Base-by-base conservation (phyloP, 2,888 invertebrate genomes). In the Nasonovia ribisnigri region DNA sequence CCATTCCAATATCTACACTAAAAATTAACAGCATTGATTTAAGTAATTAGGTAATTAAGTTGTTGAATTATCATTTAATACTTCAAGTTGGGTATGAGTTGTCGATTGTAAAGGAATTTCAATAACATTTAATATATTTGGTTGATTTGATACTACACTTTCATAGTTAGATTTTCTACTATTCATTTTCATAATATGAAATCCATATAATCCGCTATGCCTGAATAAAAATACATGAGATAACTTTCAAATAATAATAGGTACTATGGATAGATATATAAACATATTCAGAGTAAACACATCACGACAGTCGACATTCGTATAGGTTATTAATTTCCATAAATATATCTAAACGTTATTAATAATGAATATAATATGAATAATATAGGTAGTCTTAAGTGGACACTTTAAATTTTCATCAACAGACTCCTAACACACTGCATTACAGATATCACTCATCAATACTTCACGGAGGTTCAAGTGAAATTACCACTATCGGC, bases 1-100 rank as follows among this genome's bases (percentile, higher is more conserved):
- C 57, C 86, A 42, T 93, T 57, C 93, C 93, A 93, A 86, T 93
- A 86, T 60, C 93, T 93, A 48, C 93, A 93, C 93, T 93, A 48
- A 54, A 57, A 57, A 89, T 57, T 13, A 57, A 16, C 26, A 51
- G 42, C 43, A 42, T 89, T 43, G 2, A 89, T 43, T 60, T 89
- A 29, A 57, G 36, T 77, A 77, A 77, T 36, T 36, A 77, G 20
- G 3, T n/a, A 46, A 54, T 43, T 43, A 89, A 60, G 16, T 36
- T 57, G 3, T 54, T 54, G n/a, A 84, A 36, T 36, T 48, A 90
- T 60, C 13, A 0, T 77, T 86, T 5, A 48, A 84, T 93, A 93
- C 93, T 93, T 93, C 93, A 46, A 90, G 26, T 84, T 54, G 48
- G 36, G 20, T 86, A 48, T 90, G n/a, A 48, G 60, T 36, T 36